These are phyloP conservation scores for Lepisosteus oculatus DNA, from an alignment of 2,113 vertebrate species.

Conservation along the genomic window DNA sequence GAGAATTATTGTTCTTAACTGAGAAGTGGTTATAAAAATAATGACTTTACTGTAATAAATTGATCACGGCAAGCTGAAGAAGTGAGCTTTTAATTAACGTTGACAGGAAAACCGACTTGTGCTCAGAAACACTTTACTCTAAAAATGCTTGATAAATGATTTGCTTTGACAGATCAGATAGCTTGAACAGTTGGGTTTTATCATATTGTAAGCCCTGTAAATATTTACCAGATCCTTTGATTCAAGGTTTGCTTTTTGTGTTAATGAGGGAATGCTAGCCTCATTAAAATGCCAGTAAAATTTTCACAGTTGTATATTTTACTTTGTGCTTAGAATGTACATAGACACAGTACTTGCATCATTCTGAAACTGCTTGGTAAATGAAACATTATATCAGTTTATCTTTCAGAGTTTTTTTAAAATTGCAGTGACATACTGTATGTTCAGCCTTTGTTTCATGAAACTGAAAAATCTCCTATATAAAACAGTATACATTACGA, in stretches of 20 bases:
- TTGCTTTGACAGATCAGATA: constrained; percentile 47
- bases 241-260: constrained; percentile 21
- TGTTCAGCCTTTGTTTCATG: too few species aligned
- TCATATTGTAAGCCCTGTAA: constrained; percentile 12
- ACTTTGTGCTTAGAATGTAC: too few species aligned
- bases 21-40: constrained; percentile 74
- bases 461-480: too few species aligned
- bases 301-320: too few species aligned
- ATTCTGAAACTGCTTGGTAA: too few species aligned
- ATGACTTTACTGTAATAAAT: constrained; percentile 75
- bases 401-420: too few species aligned
- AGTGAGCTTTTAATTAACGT: constrained; percentile 80
- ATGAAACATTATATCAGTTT: too few species aligned
- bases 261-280: too few species aligned
- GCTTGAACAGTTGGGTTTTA: constrained; percentile 3
- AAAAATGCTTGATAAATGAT: constrained; percentile 60
- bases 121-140: constrained; percentile 61
- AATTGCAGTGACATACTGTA: too few species aligned
- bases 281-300: too few species aligned
- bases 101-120: constrained; percentile 69
- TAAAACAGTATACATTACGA: too few species aligned
- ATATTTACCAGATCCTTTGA: constrained; percentile 28
- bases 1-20: constrained; percentile 75
- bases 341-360: too few species aligned
- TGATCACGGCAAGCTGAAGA: constrained; percentile 80